Base-by-base conservation (phyloP, 2,888 invertebrate genomes). In the Lucinisca nassula region DNA sequence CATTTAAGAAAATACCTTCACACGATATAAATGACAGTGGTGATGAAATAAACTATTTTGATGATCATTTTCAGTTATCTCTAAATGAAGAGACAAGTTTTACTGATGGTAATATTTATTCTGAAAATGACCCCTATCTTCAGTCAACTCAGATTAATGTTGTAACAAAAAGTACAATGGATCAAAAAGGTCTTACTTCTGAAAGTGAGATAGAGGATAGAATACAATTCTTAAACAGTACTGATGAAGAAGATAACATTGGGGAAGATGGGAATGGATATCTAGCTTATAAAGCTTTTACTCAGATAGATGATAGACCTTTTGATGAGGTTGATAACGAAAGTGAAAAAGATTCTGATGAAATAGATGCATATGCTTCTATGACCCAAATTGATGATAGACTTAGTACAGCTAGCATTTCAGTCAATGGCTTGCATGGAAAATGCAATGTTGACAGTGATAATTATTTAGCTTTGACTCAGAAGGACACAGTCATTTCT, bases 401-500 rank as follows among this genome's bases (percentile, higher is more conserved):
- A 40, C 10, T 6, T 35, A 10, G 35, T n/a, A 1, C 30, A 21
- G 4, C n/a, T 6, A 17, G 1, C 40, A n/a, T 12, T 24, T 3
- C 24, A 4, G 49, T 6, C 1, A 30, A 32, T 40, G 27, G 12
- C 1, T 8, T 27, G n/a, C 10, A 21, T 55, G 49, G 76, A n/a
- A 51, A 27, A 32, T 35, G 4, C 58, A 58, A 72, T 55, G 75
- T 35, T 55, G 55, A 55, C 14, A 74, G 84, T 49, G 80, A 70
- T 74, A 80, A 79, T 21, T 79, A 84, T 82, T 17, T 40, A 30
- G 79, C 70, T 55, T 38, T 55, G 12, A 79, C 87, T 75, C 87
- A 84, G 67, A 79, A 77, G 32, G 75, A 79, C 6, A 3, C 40
- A 32, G 21, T n/a, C 14, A 30, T 32, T 12, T 24, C 51, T 3